Evolutionary conservation across 2,113 vertebrate species (phyloP).

Genomic region (Rissa tridactyla): DNA sequence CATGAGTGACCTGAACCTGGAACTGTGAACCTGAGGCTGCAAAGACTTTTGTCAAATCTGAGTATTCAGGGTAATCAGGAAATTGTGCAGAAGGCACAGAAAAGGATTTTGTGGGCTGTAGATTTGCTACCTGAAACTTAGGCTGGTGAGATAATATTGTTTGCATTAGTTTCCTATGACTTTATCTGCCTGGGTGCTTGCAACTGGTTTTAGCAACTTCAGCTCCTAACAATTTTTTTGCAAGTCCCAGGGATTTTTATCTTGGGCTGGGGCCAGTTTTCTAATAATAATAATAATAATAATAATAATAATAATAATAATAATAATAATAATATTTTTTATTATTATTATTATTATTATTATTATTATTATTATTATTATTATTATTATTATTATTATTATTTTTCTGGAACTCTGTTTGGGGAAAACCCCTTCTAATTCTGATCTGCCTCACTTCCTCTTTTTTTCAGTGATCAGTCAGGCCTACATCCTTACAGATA

Average conservation of each 20-base stretch:
- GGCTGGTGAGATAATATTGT: background rate
- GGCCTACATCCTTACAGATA: background rate
- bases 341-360: too few relatives aligned
- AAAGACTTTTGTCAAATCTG: background rate
- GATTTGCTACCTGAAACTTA: background rate
- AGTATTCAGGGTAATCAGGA: background rate
- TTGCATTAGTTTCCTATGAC: background rate
- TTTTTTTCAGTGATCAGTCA: background rate
- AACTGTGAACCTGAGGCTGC: background rate
- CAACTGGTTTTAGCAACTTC: background rate
- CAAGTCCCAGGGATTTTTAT: background rate
- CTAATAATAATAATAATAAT: background rate
- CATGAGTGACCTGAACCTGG: rapidly evolving
- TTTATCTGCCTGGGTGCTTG: background rate
- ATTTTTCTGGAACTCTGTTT: background rate
- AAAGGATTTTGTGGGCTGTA: background rate
- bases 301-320: too few relatives aligned
- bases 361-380: too few relatives aligned
- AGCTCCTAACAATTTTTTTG: background rate
- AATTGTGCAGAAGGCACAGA: background rate
- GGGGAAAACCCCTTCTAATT: background rate
- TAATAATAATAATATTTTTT: too few relatives aligned
- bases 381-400: too few relatives aligned
- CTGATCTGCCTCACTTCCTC: background rate
- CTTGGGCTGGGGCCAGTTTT: background rate